Conservation (phyloP, 37 sponge, comb jelly and placozoan species). For the Chondrosia reniformis region DNA sequence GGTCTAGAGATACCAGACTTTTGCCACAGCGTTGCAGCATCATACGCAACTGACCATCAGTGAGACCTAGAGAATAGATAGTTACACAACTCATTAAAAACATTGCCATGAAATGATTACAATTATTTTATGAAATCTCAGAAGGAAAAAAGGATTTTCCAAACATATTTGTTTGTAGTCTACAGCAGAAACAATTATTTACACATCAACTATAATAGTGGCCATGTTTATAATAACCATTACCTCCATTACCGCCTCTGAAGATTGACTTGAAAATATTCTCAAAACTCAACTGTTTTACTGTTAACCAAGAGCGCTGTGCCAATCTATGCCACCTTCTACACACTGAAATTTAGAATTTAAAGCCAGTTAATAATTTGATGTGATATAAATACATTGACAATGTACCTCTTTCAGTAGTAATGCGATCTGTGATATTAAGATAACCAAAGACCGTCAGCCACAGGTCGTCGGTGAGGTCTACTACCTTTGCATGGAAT, state of each 20-base stretch:
- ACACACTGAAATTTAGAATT: conserved; percentile 30
- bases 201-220: not conserved
- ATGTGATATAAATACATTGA: not conserved
- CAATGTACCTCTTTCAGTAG: conserved; percentile 45
- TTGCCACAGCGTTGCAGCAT: conserved; percentile 32
- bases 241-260: conserved; percentile 23
- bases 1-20: conserved; percentile 27
- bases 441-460: conserved; percentile 41
- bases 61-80: conserved; percentile 33
- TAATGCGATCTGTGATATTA: conserved; percentile 32
- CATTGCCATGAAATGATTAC: no score
- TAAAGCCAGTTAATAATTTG: not conserved
- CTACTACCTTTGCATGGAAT: no score
- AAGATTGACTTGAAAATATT: conserved; percentile 40
- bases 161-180: no score
- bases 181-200: no score
- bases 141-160: no score
- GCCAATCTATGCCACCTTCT: conserved; percentile 34
- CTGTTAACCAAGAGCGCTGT: conserved; percentile 34
- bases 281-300: conserved; percentile 18
- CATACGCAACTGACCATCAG: conserved; percentile 45
- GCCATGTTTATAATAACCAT: not conserved
- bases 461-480: conserved; percentile 35
- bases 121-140: no score
- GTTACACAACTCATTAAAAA: no score